Evolutionary conservation across 2,797 vertebrate species (phyloP).

Genomic region (Eulemur rubriventer): DNA sequence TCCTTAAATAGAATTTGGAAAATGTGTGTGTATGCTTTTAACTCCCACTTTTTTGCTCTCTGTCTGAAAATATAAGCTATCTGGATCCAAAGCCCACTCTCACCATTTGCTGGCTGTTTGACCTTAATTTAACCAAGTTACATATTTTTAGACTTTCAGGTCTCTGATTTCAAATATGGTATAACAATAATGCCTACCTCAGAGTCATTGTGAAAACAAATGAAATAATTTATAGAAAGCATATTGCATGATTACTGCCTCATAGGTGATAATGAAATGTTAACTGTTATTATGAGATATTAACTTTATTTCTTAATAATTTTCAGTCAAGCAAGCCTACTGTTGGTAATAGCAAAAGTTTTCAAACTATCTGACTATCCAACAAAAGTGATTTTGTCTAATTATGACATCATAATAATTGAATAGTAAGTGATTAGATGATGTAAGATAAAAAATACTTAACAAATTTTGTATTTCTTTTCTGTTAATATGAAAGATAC

Average conservation of each 20-base stretch:
- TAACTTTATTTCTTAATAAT: not conserved
- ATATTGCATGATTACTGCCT: not conserved
- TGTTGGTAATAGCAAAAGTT: not conserved
- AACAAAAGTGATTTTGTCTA: not conserved
- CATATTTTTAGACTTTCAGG: not conserved
- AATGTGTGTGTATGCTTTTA: not conserved
- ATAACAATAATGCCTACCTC: too few species aligned
- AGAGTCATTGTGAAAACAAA: not conserved
- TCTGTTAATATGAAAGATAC: not conserved
- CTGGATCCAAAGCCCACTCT: not conserved
- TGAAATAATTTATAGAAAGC: not conserved
- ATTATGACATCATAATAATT: not conserved
- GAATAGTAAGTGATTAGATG: not conserved
- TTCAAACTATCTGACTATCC: not conserved
- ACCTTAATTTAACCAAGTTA: not conserved
- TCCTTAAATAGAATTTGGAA: not conserved
- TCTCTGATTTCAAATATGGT: not conserved
- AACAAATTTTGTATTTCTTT: conserved; percentile 1
- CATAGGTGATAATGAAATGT: not conserved
- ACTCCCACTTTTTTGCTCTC: not conserved
- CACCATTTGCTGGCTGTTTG: not conserved
- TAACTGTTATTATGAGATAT: not conserved
- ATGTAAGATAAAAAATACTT: not conserved
- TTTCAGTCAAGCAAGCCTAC: not conserved
- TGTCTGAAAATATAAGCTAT: not conserved